These are phyloP conservation scores for Epizoanthus stellaris DNA, from an alignment of 92 coral and sea anemone genomes.

Conservation along the genomic window DNA sequence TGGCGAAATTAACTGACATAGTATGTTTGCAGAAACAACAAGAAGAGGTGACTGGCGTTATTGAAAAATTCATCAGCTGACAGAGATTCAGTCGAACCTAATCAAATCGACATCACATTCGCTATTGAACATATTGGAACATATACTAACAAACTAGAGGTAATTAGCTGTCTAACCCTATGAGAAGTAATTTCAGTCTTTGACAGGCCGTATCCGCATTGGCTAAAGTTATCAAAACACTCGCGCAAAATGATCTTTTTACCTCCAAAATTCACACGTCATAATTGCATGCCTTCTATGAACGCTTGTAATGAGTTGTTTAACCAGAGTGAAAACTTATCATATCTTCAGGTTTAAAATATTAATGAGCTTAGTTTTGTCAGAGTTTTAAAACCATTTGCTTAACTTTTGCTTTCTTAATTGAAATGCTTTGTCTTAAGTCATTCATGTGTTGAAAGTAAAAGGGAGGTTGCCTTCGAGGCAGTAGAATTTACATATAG, in stretches of 20 bases:
- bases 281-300: conserved; percentile 43
- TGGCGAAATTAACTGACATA: conserved; percentile 47
- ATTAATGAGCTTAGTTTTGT: conserved; percentile 47
- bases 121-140: conserved; percentile 40
- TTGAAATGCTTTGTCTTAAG: conserved; percentile 24
- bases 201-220: conserved; percentile 38
- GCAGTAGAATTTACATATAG: conserved; percentile 39
- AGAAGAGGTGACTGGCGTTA: conserved; percentile 44
- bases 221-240: conserved; percentile 41
- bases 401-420: conserved; percentile 41
- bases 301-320: conserved; percentile 46
- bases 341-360: conserved; percentile 46
- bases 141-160: conserved; percentile 37
- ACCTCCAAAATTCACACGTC: conserved; percentile 48
- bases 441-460: conserved; percentile 20
- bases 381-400: conserved; percentile 42
- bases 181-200: conserved; percentile 25
- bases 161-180: conserved; percentile 36
- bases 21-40: conserved; percentile 51
- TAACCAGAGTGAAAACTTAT: conserved; percentile 41
- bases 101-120: conserved; percentile 49
- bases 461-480: conserved; percentile 29
- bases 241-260: conserved; percentile 44
- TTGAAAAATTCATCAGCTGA: conserved; percentile 53
- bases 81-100: conserved; percentile 45